Percentiles rank a stretch among this genome's conserved stretches.
These are phyloP conservation scores for Meteorus sp. DNA, from an alignment of 1,140 invertebrate species.

Conservation along the genomic window DNA sequence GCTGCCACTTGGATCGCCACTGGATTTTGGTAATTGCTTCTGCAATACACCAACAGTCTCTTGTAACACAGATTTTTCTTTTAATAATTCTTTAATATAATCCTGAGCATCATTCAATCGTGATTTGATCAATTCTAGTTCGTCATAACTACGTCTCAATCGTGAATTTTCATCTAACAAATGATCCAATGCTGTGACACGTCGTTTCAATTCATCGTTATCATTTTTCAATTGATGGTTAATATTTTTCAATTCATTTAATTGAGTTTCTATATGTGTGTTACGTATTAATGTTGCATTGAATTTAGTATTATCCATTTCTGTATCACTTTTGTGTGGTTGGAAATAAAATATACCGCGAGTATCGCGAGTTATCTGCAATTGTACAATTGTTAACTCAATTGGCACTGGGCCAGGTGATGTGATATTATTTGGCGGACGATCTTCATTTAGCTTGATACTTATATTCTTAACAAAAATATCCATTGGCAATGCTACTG, in stretches of 20 bases:
- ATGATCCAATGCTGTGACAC: constrained; percentile 64
- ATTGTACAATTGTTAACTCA: constrained; percentile 71
- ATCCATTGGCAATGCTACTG: constrained; percentile 76
- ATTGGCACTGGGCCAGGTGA: constrained; percentile 79
- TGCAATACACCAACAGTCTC: constrained; percentile 69
- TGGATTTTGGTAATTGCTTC: constrained; percentile 54
- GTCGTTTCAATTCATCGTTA: constrained; percentile 67
- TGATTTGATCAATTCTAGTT: constrained; percentile 63
- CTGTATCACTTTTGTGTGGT: constrained; percentile 46
- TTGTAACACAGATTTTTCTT: constrained; percentile 74
- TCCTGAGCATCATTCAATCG: constrained; percentile 70
- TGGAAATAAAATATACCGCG: constrained; percentile 76
- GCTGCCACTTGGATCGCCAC: constrained; percentile 47
- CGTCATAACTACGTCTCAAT: constrained; percentile 65
- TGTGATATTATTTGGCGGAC: constrained; percentile 78
- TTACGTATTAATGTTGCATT: too few species aligned
- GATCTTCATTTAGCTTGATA: constrained; percentile 77
- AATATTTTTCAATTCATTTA: constrained; percentile 57
- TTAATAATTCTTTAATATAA: constrained; percentile 68
- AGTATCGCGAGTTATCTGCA: constrained; percentile 68
- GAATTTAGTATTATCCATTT: constrained; percentile 19
- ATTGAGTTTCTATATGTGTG: constrained; percentile 55
- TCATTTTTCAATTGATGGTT: constrained; percentile 63
- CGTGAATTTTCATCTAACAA: constrained; percentile 67
- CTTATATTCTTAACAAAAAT: constrained; percentile 70